phyloP scores from a whole-genome alignment of 1,140 invertebrate genomes.

The Papilio glaucus region DNA sequence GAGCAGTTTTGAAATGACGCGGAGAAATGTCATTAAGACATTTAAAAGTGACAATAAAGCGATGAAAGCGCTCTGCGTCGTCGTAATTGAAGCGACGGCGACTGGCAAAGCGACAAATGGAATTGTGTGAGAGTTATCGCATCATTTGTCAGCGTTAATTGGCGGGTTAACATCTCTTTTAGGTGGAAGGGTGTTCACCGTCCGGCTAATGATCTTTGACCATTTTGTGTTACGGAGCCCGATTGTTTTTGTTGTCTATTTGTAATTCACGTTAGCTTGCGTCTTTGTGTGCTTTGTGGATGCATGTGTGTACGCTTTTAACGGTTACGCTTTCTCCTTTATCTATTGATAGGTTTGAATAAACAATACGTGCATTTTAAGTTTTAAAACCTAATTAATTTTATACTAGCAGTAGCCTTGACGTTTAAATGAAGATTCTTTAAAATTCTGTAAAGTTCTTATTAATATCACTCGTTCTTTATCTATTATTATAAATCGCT shows the following conservation, averaged over 20 bases:
- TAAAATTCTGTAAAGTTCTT: too few relatives aligned
- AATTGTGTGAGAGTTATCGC: constrained; percentile 46
- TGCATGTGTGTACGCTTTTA: not conserved
- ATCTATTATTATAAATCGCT: too few relatives aligned
- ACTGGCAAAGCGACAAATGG: constrained; percentile 52
- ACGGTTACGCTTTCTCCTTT: constrained; percentile 13
- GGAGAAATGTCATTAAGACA: constrained; percentile 8
- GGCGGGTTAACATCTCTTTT: constrained; percentile 45
- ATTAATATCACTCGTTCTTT: too few relatives aligned
- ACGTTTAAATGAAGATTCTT: too few relatives aligned
- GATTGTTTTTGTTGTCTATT: constrained; percentile 4
- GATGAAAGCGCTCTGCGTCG: not conserved
- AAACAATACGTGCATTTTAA: not conserved
- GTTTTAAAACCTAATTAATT: constrained; percentile 18
- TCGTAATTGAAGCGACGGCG: not conserved
- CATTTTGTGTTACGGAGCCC: not conserved
- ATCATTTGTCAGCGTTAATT: constrained; percentile 63
- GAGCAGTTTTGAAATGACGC: not conserved
- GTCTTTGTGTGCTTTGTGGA: not conserved
- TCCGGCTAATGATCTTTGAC: constrained; percentile 39
- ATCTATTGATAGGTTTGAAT: constrained; percentile 16
- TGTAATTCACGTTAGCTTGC: not conserved
- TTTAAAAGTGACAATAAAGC: constrained; percentile 20
- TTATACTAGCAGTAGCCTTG: not conserved
- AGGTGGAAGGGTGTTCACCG: constrained; percentile 38